A percentile compares a stretch with the other conserved stretches of the same genome.
Evolutionary conservation across 2,113 vertebrate species (phyloP).

Genomic region (Rhineura floridana): DNA sequence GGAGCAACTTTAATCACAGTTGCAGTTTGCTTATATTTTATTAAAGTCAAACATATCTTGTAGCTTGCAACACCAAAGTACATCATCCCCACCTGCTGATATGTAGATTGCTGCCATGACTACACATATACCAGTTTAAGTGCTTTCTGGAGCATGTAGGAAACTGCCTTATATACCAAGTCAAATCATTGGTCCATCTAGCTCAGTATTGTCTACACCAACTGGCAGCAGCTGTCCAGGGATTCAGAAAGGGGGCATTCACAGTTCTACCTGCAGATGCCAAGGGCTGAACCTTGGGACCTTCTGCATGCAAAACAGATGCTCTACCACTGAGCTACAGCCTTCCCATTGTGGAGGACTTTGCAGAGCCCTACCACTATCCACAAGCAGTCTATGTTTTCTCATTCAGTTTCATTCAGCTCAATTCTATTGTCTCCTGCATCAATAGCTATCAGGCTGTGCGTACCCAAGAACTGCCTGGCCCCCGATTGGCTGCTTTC

Average conservation of each 20-base stretch:
- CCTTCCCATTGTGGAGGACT: too few relatives aligned
- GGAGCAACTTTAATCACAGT: neutral
- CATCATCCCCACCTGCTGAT: neutral
- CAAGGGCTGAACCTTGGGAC: neutral
- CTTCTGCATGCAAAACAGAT: too few relatives aligned
- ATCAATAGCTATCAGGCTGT: conserved; percentile 74
- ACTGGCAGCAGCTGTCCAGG: too few relatives aligned
- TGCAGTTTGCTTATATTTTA: neutral
- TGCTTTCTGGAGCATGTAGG: neutral
- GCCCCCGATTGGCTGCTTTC: conserved; percentile 77
- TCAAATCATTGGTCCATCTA: too few relatives aligned
- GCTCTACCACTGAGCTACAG: too few relatives aligned
- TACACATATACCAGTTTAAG: neutral
- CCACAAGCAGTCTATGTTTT: neutral
- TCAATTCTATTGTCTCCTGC: conserved; percentile 76
- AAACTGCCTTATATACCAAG: too few relatives aligned
- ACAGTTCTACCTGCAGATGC: too few relatives aligned
- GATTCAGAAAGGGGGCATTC: too few relatives aligned
- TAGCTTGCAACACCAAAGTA: neutral
- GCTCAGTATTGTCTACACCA: too few relatives aligned
- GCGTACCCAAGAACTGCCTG: conserved; percentile 54
- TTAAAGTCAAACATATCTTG: neutral
- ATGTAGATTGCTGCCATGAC: neutral
- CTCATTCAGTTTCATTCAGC: conserved; percentile 1
- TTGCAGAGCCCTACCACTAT: neutral